Percentiles rank a stretch among this genome's conserved stretches.
phyloP scores from a whole-genome alignment of 2,797 vertebrate species.

The Poliocrania exsul region DNA sequence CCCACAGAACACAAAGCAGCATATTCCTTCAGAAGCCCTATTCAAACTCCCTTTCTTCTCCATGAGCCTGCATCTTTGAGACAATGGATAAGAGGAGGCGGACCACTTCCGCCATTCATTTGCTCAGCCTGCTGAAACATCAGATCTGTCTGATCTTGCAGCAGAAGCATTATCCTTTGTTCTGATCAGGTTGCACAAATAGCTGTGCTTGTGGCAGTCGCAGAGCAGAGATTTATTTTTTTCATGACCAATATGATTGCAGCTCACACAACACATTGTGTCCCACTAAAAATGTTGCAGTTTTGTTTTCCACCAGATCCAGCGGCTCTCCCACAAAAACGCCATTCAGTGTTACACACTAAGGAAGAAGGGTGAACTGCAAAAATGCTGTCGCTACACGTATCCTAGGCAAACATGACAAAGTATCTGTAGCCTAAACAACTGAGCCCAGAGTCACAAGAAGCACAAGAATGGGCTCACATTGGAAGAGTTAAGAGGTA shows the following conservation, averaged over 20 bases:
- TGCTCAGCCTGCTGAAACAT: constrained; percentile 61
- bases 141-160: constrained; percentile 53
- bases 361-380: not conserved
- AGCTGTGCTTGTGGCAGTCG: constrained; percentile 27
- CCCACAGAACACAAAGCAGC: constrained; percentile 28
- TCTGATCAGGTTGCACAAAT: constrained; percentile 59
- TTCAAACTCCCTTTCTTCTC: constrained; percentile 36
- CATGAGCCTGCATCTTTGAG: constrained; percentile 34
- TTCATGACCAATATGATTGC: not conserved
- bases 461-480: not conserved
- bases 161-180: constrained; percentile 56
- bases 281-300: not conserved
- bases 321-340: not conserved
- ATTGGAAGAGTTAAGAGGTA: not conserved
- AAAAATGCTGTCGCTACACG: not conserved
- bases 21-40: constrained; percentile 46
- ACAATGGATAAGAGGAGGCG: constrained; percentile 55
- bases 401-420: not conserved
- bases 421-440: not conserved
- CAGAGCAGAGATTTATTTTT: not conserved
- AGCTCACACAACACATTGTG: not conserved
- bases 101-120: constrained; percentile 48
- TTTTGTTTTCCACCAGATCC: not conserved
- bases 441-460: not conserved
- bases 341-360: not conserved